Base-by-base conservation (phyloP, 2,888 invertebrate species). In the Diadromus collaris region DNA sequence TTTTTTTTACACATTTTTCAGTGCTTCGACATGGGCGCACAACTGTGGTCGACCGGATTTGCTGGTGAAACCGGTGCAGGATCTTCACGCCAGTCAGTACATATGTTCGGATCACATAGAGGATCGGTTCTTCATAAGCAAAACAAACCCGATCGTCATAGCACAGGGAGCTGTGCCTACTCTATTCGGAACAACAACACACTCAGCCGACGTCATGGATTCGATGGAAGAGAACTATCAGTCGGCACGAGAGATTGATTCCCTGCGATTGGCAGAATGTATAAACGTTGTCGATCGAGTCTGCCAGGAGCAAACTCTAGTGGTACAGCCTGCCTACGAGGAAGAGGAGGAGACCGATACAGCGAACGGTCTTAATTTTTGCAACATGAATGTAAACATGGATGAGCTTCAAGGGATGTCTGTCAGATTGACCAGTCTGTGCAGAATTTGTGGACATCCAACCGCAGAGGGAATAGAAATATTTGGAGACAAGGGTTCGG, bases 81-180 rank as follows among this genome's bases (percentile, higher is more conserved):
- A 87, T 63, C 73, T 87, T 19, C 85, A 87, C 74, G 69, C 65
- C 3, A 85, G 86, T 82, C 84, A 85, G 65, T 86, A 84, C 41
- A 76, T 87, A 73, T 87, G 87, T 48, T 85, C 86, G 1, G 75
- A 85, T 76, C 86, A 87, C n/a, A 83, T 86, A 60, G 86, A 86
- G 64, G 86, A 87, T 70, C 83, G 63, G 19, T 84, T 78, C 75
- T 87, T 84, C 44, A 78, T 86, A 24, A 85, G 80, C 60, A 85
- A 86, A 81, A 77, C 67, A 13, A 73, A 83, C 78, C 79, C 84
- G 2, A 77, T 86, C 38, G 67, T 83, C 27, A 79, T 86, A 64
- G 77, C 84, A 6, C 79, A 85, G 71, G 80, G 81, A 24, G 84
- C 86, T 5, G 54, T 86, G 21, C 85, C 86, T 29, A 86, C 85